Evolutionary conservation across 2,888 invertebrate species (phyloP), one percentile per base, ranked within the genome.

Genomic region (Parapristionchus giblindavisi): DNA sequence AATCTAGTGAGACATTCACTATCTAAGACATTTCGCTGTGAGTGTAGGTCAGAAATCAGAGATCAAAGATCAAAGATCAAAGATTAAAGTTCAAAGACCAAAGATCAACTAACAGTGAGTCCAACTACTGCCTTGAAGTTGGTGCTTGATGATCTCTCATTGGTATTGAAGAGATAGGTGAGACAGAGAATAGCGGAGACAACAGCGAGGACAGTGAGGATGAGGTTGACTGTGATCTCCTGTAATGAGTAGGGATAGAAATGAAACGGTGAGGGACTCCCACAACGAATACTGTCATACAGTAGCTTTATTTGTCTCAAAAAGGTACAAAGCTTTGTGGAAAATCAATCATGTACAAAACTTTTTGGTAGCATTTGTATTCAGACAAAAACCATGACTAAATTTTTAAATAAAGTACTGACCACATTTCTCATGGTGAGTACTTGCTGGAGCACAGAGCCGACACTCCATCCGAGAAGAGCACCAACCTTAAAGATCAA

Each of bases 401-500:
- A n/a, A n/a, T n/a, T n/a, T n/a, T n/a, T n/a, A n/a, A n/a, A n/a
- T n/a, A 1, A 34, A 34, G 11, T 5, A 75, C 75, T 51, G 6
- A 75, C 75, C 21, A 75, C 75, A 34, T 75, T 75, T 24, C 75
- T 36, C 65, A 68, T 65, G 56, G 75, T 68, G 60, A 75, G 68
- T 14, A 75, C 38, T n/a, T 75, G 75, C 68, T 75, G 75, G 3
- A 75, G 60, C 1, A 75, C 75, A 24, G 75, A 75, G 6, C 75
- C 75, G 6, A 75, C 38, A n/a, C 54, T 54, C 75, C 75, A 75
- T 5, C 75, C 75, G 51, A 75, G 75, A n/a, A 75, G 75, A 27
- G 58, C 58, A 4, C 75, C 75, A 2, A 66, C 58, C 63, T 61
- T 32, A 8, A 52, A 56, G n/a, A 1, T 24, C 43, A 43, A 11